Evolutionary conservation across 1,140 invertebrate genomes (phyloP), one percentile per base, ranked within the genome.

Genomic region (Ips typographus): DNA sequence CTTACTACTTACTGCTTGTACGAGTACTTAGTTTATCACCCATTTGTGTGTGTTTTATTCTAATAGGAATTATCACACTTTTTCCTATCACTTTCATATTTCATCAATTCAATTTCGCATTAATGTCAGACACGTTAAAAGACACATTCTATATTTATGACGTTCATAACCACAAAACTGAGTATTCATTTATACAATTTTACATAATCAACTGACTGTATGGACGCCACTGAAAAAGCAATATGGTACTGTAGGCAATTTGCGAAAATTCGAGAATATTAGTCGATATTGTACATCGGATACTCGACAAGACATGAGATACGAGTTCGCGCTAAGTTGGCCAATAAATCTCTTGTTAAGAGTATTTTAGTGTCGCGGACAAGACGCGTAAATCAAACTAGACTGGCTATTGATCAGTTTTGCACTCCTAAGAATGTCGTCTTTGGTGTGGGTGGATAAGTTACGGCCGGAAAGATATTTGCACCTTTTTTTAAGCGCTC

Each of bases 341-440:
- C 53, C 53, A 58, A 70, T 70, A 70, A 70, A 70, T 70, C 68
- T 70, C 55, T 38, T 36, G 60, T 64, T 70, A 70, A 70, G 68
- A 70, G 68, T 70, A 70, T 70, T 70, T 70, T 70, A 70, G 68
- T 70, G 68, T 70, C 68, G 60, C 52, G 61, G 68, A 70, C 68
- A 70, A 64, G 60, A 56, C 52, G 55, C 68, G 68, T 70, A 70
- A 70, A 70, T 70, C 68, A 70, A 70, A 64, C 59, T 70, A 70
- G 68, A 56, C 67, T 69, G 61, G 60, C 68, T 70, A 70, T 70
- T 70, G 67, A 69, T 69, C 68, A 70, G 68, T 70, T 70, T 70
- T 70, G 68, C 68, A 70, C 68, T 49, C 52, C 39, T 44, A 64
- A 63, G 68, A 63, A 40, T 70, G 68, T 62, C 51, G 63, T 22